phyloP scores from a whole-genome alignment of 2,113 vertebrate genomes.

The Spheniscus mendiculus region DNA sequence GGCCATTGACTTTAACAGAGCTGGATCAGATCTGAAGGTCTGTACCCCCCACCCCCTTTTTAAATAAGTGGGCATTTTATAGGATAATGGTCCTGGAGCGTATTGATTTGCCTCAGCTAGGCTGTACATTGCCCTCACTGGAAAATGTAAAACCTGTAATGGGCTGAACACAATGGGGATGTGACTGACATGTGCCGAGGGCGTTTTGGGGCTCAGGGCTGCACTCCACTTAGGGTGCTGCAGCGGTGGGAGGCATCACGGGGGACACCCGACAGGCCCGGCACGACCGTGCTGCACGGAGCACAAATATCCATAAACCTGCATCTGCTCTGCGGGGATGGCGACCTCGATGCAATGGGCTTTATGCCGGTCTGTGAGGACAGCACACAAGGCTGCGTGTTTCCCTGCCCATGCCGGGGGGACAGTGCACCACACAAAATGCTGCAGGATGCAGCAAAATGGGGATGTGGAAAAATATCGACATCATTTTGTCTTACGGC shows the following conservation, averaged over 20 bases:
- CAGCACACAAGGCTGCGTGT: accelerated
- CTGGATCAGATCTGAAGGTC: conserved; percentile 24
- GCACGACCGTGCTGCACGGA: accelerated
- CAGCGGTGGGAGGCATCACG: accelerated
- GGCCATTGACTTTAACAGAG: conserved; percentile 25
- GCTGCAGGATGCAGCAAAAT: background rate
- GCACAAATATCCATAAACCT: background rate
- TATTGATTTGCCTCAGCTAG: conserved; percentile 57
- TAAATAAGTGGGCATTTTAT: conserved; percentile 61
- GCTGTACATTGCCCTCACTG: conserved; percentile 1
- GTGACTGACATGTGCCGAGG: background rate
- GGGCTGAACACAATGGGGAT: conserved; percentile 1
- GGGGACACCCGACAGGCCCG: background rate
- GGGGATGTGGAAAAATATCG: background rate
- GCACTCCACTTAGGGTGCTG: background rate
- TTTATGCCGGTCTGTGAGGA: background rate
- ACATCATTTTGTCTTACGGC: background rate
- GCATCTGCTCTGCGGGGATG: background rate
- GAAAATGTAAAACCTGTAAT: conserved; percentile 37
- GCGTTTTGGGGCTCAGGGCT: background rate
- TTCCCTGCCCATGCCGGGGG: accelerated
- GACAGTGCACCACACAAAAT: background rate
- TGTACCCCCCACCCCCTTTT: conserved; percentile 11
- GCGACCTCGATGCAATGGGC: accelerated
- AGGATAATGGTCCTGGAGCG: conserved; percentile 48